These are phyloP conservation scores for Trissonchulus latispiculum DNA, from an alignment of 2,888 invertebrate genomes.

Conservation along the genomic window DNA sequence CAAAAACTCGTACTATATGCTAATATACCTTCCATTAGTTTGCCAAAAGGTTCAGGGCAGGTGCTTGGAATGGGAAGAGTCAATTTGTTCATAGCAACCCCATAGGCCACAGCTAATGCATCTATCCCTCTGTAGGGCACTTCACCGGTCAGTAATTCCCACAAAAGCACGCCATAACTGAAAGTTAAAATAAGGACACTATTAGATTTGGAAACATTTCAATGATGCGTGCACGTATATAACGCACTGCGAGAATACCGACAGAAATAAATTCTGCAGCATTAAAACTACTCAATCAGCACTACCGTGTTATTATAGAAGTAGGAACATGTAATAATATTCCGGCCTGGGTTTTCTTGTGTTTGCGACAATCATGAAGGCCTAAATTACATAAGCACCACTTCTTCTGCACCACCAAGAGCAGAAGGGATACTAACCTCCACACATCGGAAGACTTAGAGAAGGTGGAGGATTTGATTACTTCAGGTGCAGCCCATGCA, in stretches of 20 bases:
- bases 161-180: constrained; percentile 70
- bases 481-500: constrained; percentile 99
- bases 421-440: constrained; percentile 46
- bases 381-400: too few species aligned
- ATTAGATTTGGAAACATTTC: too few species aligned
- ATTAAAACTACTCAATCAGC: too few species aligned
- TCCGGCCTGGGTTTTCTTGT: too few species aligned
- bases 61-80: constrained; percentile 77
- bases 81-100: constrained; percentile 84
- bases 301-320: too few species aligned
- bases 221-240: too few species aligned
- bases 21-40: constrained; percentile 28
- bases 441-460: constrained; percentile 96
- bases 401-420: too few species aligned
- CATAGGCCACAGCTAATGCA: constrained; percentile 91
- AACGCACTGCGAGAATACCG: too few species aligned
- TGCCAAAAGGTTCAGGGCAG: constrained; percentile 59
- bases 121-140: constrained; percentile 84
- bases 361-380: too few species aligned
- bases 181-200: constrained; percentile 16
- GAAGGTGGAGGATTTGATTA: constrained; percentile 85
- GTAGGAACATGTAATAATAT: too few species aligned
- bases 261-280: too few species aligned
- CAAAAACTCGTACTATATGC: too few species aligned
- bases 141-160: constrained; percentile 91